Evolutionary conservation across 2,888 invertebrate genomes (phyloP), one percentile per base, ranked within the genome.

Genomic region (Dryadula phaetusa): DNA sequence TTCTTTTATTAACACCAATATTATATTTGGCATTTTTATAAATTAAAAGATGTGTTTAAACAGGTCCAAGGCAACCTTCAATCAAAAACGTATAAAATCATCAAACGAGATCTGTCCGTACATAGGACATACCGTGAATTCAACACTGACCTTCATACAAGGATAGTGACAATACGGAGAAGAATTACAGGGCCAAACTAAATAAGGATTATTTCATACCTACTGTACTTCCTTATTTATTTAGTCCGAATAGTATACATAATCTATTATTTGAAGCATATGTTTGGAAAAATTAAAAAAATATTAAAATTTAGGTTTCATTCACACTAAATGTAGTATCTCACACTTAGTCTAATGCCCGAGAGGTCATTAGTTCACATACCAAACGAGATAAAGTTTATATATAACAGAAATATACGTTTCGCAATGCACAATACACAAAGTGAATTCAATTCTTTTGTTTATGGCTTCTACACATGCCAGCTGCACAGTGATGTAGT

Each of bases 51-150:
- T 12, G 10, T 37, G 34, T 49, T 46, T 62, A 74, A 72, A 70
- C 54, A 64, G 70, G 76, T 76, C 73, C 77, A 77, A 78, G 76
- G 75, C 83, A 82, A 83, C 81, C 80, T 75, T 80, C 76, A 82
- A 88, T 88, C 79, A 85, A 86, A 83, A 84, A 78, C 79, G 66
- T 83, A 84, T 86, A 78, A 82, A 82, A 79, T 82, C 84, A 79
- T 81, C 73, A 73, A 63, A 52, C 44, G 18, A 72, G 75, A 46
- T 62, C 44, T 62, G 42, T 46, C 74, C n/a, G n/a, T n/a, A n/a
- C n/a, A n/a, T 77, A 64, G 77, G 78, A 82, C 80, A 84, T 81
- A 77, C 76, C 80, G 80, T 75, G 73, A 84, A 79, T 85, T 83
- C 79, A 85, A 80, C 80, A 75, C 10, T 74, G 80, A 77, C 80